These are phyloP conservation scores for Brachystomella parvula DNA, from an alignment of 1,140 invertebrate genomes.

Conservation along the genomic window DNA sequence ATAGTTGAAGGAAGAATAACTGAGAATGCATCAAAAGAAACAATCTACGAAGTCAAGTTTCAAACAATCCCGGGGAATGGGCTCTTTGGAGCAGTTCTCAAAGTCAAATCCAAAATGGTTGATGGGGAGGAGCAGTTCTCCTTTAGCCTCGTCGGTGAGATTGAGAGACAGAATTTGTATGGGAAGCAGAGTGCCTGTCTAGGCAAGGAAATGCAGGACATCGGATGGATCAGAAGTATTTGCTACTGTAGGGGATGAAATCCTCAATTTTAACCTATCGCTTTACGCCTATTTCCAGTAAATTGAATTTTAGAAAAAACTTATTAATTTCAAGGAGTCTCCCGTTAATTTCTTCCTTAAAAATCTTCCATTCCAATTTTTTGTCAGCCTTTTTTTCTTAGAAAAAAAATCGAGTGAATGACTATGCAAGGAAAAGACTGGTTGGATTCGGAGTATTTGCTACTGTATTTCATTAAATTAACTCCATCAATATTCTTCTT, in stretches of 20 bases:
- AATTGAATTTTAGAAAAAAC: too few species aligned
- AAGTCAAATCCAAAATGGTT: not conserved
- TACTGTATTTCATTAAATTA: too few species aligned
- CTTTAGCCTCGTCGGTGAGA: not conserved
- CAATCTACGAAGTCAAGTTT: slow-evolving; percentile 40
- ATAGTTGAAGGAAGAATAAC: slow-evolving; percentile 48
- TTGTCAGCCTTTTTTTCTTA: too few species aligned
- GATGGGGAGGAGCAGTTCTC: not conserved
- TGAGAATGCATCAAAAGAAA: not conserved
- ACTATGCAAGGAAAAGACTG: too few species aligned
- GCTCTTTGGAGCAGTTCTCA: slow-evolving; percentile 56
- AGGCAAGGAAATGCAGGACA: not conserved
- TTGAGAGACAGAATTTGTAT: not conserved
- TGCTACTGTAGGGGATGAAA: slow-evolving; percentile 3
- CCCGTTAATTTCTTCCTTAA: too few species aligned
- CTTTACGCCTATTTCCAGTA: too few species aligned
- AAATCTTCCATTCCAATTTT: too few species aligned
- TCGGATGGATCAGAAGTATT: slow-evolving; percentile 2
- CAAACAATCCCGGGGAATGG: slow-evolving; percentile 58
- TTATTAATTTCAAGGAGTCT: too few species aligned
- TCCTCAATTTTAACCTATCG: not conserved
- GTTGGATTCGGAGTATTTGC: too few species aligned
- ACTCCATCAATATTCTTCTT: too few species aligned
- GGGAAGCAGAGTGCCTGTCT: not conserved
- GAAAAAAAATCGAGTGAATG: too few species aligned